Percentiles rank a stretch among this genome's conserved stretches.
Conservation (phyloP, 1,140 invertebrate genomes). For the Trichonephila clavata region DNA sequence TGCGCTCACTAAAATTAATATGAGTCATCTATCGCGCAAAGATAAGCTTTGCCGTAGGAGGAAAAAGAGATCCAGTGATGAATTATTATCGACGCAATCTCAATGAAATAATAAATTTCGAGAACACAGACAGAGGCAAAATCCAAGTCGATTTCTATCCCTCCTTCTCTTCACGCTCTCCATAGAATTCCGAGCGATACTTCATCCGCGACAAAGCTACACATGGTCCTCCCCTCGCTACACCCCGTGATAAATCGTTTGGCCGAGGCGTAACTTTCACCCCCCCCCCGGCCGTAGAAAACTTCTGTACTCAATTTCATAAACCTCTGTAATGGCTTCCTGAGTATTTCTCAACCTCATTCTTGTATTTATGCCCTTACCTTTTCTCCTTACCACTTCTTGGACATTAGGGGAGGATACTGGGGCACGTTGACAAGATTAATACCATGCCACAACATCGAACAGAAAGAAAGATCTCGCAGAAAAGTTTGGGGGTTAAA, state of each 20-base stretch:
- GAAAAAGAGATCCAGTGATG: slow-evolving; percentile 45
- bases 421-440: slow-evolving; percentile 25
- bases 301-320: slow-evolving; percentile 73
- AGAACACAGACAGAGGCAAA: slow-evolving; percentile 42
- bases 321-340: slow-evolving; percentile 72
- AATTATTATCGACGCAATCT: slow-evolving; percentile 71
- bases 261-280: slow-evolving; percentile 52
- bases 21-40: slow-evolving; percentile 22
- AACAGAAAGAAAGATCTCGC: not conserved
- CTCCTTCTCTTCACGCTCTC: slow-evolving; percentile 36
- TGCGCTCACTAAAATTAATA: slow-evolving; percentile 55
- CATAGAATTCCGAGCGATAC: slow-evolving; percentile 47
- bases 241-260: slow-evolving; percentile 65
- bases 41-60: slow-evolving; percentile 26
- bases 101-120: slow-evolving; percentile 67
- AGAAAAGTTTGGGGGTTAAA: slow-evolving; percentile 15
- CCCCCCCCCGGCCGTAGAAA: not conserved
- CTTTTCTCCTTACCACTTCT: slow-evolving; percentile 11
- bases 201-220: slow-evolving; percentile 66
- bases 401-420: slow-evolving; percentile 27
- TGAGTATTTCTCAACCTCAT: slow-evolving; percentile 69
- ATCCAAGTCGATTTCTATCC: slow-evolving; percentile 39
- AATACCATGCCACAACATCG: slow-evolving; percentile 12
- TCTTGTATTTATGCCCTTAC: slow-evolving; percentile 50
- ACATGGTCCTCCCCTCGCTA: not conserved